Evolutionary conservation across 2,888 invertebrate genomes (phyloP).

Genomic region (Electrophaes corylata): DNA sequence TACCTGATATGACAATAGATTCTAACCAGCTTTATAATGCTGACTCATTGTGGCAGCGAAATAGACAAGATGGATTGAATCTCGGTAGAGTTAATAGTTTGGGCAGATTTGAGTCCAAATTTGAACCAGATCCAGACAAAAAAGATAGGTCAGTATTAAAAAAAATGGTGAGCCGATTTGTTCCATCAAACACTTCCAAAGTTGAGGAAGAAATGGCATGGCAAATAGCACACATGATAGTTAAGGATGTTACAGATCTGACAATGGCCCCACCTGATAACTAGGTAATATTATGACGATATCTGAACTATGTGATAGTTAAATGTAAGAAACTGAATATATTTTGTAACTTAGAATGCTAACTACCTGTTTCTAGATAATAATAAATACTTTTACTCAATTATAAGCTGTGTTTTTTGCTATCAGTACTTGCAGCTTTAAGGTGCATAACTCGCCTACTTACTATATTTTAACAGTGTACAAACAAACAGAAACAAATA

Average conservation of each 20-base stretch:
- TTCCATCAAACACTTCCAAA: constrained; percentile 93
- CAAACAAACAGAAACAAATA: no score
- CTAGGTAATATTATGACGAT: constrained; percentile 57
- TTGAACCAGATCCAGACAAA: constrained; percentile 90
- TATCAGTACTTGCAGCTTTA: no score
- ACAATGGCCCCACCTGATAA: constrained; percentile 87
- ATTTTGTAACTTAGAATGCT: constrained; percentile 59
- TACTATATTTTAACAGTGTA: no score
- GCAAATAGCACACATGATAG: constrained; percentile 98
- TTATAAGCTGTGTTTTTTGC: no score
- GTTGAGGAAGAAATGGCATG: constrained; percentile 98
- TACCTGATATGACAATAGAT: constrained; percentile 91
- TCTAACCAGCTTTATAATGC: constrained; percentile 93
- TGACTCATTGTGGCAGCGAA: constrained; percentile 94
- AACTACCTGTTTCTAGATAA: constrained; percentile 44
- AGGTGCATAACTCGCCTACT: no score
- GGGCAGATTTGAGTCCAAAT: constrained; percentile 96
- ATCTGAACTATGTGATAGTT: constrained; percentile 55
- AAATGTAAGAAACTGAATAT: constrained; percentile 52
- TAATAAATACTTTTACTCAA: constrained; percentile 27
- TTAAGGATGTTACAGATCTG: constrained; percentile 96
- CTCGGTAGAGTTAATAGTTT: constrained; percentile 94
- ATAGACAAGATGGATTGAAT: constrained; percentile 89
- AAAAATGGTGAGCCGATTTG: constrained; percentile 90
- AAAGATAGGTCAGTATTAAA: constrained; percentile 75